These are phyloP conservation scores for Physella acuta DNA, from an alignment of 1,140 invertebrate species.

Conservation along the genomic window DNA sequence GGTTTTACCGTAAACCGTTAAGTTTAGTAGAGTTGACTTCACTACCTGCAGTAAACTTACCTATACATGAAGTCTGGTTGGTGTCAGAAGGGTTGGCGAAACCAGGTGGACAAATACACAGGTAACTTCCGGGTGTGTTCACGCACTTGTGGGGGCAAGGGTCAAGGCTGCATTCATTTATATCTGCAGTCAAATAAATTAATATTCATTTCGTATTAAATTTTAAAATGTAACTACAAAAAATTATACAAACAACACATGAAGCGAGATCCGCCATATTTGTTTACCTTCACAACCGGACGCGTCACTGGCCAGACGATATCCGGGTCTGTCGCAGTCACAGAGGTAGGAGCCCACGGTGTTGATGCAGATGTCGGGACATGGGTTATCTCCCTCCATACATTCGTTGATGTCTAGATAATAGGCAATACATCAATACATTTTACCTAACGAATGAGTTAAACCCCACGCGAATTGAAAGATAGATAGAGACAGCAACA, in stretches of 20 bases:
- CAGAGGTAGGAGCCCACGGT: constrained; percentile 37
- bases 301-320: constrained; percentile 24
- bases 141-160: constrained; percentile 18
- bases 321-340: constrained; percentile 33
- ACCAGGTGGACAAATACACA: constrained; percentile 19
- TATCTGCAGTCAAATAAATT: too few species aligned
- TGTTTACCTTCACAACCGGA: constrained; percentile 35
- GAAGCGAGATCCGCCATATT: too few species aligned
- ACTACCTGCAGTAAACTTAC: background rate
- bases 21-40: too few species aligned
- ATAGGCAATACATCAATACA: too few species aligned
- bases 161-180: constrained; percentile 11
- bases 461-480: too few species aligned
- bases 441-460: too few species aligned
- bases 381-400: constrained; percentile 34
- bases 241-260: too few species aligned
- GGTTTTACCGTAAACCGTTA: too few species aligned
- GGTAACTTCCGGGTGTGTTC: constrained; percentile 19
- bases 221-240: too few species aligned
- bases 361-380: constrained; percentile 41
- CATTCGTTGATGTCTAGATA: constrained; percentile 41
- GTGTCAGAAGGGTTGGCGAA: background rate
- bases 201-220: too few species aligned
- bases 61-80: constrained; percentile 1
- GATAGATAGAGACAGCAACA: too few species aligned